Base-by-base conservation (phyloP, 2,888 invertebrate species). In the Eledone cirrhosa region DNA sequence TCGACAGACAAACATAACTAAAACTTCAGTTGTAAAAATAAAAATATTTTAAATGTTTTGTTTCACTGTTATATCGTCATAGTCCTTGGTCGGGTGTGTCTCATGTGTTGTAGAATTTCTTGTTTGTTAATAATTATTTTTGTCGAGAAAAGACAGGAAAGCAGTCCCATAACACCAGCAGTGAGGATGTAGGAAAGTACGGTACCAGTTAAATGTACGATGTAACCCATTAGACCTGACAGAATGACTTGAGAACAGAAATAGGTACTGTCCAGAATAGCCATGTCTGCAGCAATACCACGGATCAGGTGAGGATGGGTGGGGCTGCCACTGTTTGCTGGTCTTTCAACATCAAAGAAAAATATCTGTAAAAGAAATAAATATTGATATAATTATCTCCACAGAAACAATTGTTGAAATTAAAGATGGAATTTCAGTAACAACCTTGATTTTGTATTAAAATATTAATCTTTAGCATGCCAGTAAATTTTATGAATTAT, bases 251-350 rank as follows among this genome's bases (percentile, higher is more conserved):
- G 92, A 0, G 92, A 90, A 53, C 91, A 86, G 86, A 90, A 92
- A 85, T 91, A 92, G 27, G 92, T 91, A 74, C 90, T 88, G 86
- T 92, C 92, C 48, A 92, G 84, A 5, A 86, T 87, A 0, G 97
- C 98, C 5, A 98, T 94, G 90, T 98, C 98, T 0, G 97, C 97
- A 14, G 97, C 98, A 74, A 98, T 93, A 4, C 98, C 98, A n/a
- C 98, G 94, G 16, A 82, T 83, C 16, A 27, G 48, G 13, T 24
- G 63, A 29, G n/a, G 19, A 63, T 27, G 27, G 13, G 19, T 24
- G n/a, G 65, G 48, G 8, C 48, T 48, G 19, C 53, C 79, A 67
- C 48, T 47, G 5, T 81, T 65, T 5, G 80, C 65, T 19, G 78
- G 77, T 22, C 81, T 79, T 19, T 81, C 78, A 0, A 85, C 84